A percentile compares a stretch with the other conserved stretches of the same genome.
Evolutionary conservation across 1,140 invertebrate genomes (phyloP).

Genomic region (Lepidostoma basale): DNA sequence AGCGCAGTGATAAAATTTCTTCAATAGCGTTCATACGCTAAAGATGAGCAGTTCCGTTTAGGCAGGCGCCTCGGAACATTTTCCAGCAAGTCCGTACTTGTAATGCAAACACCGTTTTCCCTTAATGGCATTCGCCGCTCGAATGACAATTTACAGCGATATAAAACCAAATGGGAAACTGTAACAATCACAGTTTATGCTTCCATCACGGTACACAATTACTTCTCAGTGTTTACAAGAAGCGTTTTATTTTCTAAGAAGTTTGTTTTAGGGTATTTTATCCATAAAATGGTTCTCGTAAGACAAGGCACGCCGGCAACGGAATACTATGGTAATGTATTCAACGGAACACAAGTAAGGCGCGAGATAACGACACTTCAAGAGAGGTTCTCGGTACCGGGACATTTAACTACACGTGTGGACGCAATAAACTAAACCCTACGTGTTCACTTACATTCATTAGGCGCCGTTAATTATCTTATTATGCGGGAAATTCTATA

Average conservation of each 20-base stretch:
- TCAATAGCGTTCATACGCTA: too few relatives aligned
- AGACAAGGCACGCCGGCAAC: constrained; percentile 3
- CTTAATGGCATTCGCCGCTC: constrained; percentile 18
- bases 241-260: constrained; percentile 32
- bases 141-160: constrained; percentile 40
- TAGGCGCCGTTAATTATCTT: too few relatives aligned
- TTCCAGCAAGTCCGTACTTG: too few relatives aligned
- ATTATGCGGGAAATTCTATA: too few relatives aligned
- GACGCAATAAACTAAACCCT: too few relatives aligned
- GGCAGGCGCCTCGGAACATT: too few relatives aligned
- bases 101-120: constrained; percentile 14
- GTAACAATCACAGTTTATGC: constrained; percentile 37
- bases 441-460: too few relatives aligned
- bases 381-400: too few relatives aligned
- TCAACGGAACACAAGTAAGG: background rate
- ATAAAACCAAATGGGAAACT: constrained; percentile 35
- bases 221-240: constrained; percentile 28
- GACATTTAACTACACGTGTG: too few relatives aligned
- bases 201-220: constrained; percentile 28
- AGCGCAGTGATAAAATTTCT: too few relatives aligned
- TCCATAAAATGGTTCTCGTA: background rate
- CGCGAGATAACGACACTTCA: background rate
- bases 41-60: too few relatives aligned
- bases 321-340: constrained; percentile 4
- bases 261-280: constrained; percentile 29